Evolutionary conservation across 2,113 vertebrate species (phyloP).

Genomic region (Taxidea taxus): DNA sequence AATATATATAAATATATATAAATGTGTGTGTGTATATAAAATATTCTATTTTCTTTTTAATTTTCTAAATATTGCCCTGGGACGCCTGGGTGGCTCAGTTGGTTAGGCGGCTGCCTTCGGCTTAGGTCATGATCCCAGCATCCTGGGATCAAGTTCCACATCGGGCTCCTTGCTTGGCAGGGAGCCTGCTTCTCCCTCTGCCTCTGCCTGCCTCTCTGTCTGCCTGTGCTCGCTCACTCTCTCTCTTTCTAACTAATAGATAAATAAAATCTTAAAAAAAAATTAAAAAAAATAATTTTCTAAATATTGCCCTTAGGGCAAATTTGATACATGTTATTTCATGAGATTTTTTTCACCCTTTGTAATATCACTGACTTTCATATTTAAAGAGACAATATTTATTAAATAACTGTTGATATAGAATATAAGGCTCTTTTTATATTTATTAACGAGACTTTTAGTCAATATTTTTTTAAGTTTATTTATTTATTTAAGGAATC

Average conservation of each 20-base stretch:
- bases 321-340: neutral
- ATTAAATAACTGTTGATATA: neutral
- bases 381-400: neutral
- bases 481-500: neutral
- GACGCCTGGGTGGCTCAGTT: too few species aligned
- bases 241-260: too few species aligned
- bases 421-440: neutral
- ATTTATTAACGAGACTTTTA: neutral
- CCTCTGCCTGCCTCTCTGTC: too few species aligned
- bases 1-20: neutral
- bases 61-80: neutral
- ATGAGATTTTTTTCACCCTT: neutral
- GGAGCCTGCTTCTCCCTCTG: too few species aligned
- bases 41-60: neutral
- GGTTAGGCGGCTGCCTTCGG: too few species aligned
- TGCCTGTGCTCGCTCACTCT: too few species aligned
- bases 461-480: neutral
- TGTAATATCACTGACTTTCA: neutral
- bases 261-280: too few species aligned
- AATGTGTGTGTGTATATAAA: neutral
- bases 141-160: too few species aligned
- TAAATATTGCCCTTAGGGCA: neutral
- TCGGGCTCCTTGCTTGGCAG: too few species aligned
- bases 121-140: too few species aligned
- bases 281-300: too few species aligned